Conservation (phyloP, 2,113 vertebrate genomes). For the Zosterops lateralis region DNA sequence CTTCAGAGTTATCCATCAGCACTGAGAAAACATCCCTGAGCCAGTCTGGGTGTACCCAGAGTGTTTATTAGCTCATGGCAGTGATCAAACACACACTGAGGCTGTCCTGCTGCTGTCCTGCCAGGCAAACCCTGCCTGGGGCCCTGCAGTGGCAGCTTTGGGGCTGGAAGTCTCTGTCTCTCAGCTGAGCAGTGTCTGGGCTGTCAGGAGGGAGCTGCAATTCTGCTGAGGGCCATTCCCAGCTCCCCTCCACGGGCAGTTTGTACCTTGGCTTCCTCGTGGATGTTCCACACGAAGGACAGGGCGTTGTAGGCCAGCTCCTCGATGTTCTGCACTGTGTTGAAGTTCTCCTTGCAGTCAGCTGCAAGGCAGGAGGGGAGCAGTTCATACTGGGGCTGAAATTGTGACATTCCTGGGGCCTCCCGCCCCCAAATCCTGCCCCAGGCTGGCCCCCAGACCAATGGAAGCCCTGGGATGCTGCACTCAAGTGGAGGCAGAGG, state of each 20-base stretch:
- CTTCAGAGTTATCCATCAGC: constrained; percentile 45
- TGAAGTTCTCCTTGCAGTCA: constrained; percentile 97
- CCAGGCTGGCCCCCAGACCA: background rate
- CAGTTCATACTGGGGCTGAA: background rate
- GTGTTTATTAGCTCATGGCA: constrained; percentile 27
- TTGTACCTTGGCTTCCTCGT: constrained; percentile 93
- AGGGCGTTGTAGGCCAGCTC: constrained; percentile 94
- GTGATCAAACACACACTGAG: constrained; percentile 1
- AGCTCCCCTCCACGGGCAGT: background rate
- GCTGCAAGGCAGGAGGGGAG: constrained; percentile 71
- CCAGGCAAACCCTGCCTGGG: background rate
- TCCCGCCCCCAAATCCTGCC: background rate
- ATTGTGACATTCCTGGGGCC: background rate
- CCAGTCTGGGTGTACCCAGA: background rate
- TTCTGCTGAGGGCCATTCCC: background rate
- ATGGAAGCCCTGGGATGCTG: background rate
- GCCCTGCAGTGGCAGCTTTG: background rate
- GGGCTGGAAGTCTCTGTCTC: background rate
- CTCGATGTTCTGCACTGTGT: constrained; percentile 89
- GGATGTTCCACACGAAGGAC: constrained; percentile 93
- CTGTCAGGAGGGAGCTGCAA: background rate
- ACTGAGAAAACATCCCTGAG: constrained; percentile 34
- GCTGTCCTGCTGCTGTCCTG: background rate
- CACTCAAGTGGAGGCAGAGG: background rate
- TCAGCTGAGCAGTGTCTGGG: background rate